Evolutionary conservation across 2,888 invertebrate genomes (phyloP).

Genomic region (Drosophila birchii): DNA sequence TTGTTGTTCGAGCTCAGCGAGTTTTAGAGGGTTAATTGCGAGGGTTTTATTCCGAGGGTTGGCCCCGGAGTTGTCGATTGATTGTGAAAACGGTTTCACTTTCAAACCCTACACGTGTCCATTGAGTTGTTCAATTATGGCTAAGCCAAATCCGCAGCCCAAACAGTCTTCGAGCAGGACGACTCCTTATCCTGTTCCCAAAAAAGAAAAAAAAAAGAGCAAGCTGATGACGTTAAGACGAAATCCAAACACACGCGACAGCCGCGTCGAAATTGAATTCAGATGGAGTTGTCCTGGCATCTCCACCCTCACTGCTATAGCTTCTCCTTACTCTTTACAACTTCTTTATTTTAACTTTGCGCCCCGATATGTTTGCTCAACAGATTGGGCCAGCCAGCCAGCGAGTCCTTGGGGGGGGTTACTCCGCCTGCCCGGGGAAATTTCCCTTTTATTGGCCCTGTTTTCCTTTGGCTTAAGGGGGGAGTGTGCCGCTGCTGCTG

Average conservation of each 20-base stretch:
- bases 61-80: constrained; percentile 47
- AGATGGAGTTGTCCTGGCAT: constrained; percentile 62
- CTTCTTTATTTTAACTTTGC: constrained; percentile 26
- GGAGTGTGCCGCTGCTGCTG: constrained; percentile 3
- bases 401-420: constrained; percentile 35
- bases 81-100: constrained; percentile 41
- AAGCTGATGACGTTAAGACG: constrained; percentile 55
- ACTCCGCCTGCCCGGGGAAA: constrained; percentile 10
- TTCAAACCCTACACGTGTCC: constrained; percentile 73
- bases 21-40: constrained; percentile 72
- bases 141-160: constrained; percentile 80
- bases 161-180: constrained; percentile 58
- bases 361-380: constrained; percentile 42
- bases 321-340: constrained; percentile 1
- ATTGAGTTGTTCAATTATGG: constrained; percentile 77
- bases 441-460: constrained; percentile 5
- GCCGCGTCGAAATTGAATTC: constrained; percentile 54
- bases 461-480: neutral
- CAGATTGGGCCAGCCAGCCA: constrained; percentile 12
- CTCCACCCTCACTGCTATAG: constrained; percentile 1
- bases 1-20: constrained; percentile 62
- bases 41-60: constrained; percentile 66
- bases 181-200: constrained; percentile 10
- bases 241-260: constrained; percentile 68
- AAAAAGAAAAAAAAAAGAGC: constrained; percentile 9